Base-by-base conservation (phyloP, 2,113 vertebrate species). In the Penelope pileata region DNA sequence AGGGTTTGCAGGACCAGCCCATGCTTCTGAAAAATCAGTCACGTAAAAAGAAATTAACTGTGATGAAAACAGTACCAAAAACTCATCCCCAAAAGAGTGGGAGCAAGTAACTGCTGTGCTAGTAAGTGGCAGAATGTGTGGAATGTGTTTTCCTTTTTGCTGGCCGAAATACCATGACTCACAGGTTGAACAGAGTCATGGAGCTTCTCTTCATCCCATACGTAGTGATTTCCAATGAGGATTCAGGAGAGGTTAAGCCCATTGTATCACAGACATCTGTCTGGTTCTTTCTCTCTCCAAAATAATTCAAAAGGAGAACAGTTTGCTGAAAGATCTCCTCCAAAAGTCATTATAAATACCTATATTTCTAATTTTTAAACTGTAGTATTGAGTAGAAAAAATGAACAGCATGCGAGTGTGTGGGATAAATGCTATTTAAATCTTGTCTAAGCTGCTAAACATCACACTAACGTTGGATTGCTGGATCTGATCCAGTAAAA, bases 381-480 rank as follows among this genome's bases (percentile, higher is more conserved):
- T 72, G 53, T 75, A 79, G 63, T 77, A 42, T 70, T 78, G 79
- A 85, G 91, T 93, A 85, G 93, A 89, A 91, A 91, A 96, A 97
- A 90, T 90, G 97, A 97, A 95, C 96, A 97, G 97, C 96, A 70
- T 95, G 77, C 64, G 45, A 97, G 68, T 83, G 91, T 93, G 96
- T 93, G 97, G 94, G 96, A 93, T 88, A 93, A 93, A 90, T 86
- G 95, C 95, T 97, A 94, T 97, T 98, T 96, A 91, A 97, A 96
- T 97, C 93, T 72, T 42, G 83, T 83, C 80, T 53, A 83, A 96
- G 93, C 96, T 90, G 95, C 83, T 93, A 90, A 96, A 92, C 94
- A 90, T 96, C 96, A 53, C 90, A 40, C 95, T 91, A 92, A 80
- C 94, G 70, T 24, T 81, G 82, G 93, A 95, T 96, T n/a, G 2